Base-by-base conservation (phyloP, 2,113 vertebrate species). In the Poeciliopsis retropinna region DNA sequence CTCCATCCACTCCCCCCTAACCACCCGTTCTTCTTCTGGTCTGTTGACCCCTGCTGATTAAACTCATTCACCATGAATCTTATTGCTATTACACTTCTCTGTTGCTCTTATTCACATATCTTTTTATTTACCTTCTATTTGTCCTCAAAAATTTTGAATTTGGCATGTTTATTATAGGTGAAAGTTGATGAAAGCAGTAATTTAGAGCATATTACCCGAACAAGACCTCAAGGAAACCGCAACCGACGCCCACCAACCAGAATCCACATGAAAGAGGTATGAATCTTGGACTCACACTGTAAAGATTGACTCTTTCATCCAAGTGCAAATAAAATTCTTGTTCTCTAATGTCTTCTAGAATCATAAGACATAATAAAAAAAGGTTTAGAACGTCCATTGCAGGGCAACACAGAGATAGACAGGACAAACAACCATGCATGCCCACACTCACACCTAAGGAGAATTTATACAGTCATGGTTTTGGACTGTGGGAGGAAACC, bases 211-310 rank as follows among this genome's bases (percentile, higher is more conserved):
- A 94, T 98, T 44, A 99, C 97, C 14, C 95, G 97, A 75, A 85
- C 94, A 75, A 95, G 98, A 28, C 96, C 95, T 22, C 97, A 96
- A 64, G 92, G 94, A 61, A 94, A 95, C 32, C 96, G 95, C 0
- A 90, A 92, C 4, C 95, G 96, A 14, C 94, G 97, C 64, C 97
- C 97, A 1, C 98, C 98, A 1, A 98, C 97, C 0, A 96, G 98
- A 86, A 93, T 95, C 71, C 97, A 99, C 87, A 93, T 98, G 29
- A 98, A 98, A 85, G 97, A 98, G 94, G 97, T 99, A 27, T 60
- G 81, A 83, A 41, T 81, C 51, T 75, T 11, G 27, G 22, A 13
- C n/a, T 9, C 13, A 1, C 12, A 5, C 12, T 37, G 64, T 31
- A 31, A 9, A 31, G 30, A 31, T 19, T 6, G 7, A 25, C 29